Percentiles rank a stretch among this genome's conserved stretches.
These are phyloP conservation scores for Grus americana DNA, from an alignment of 2,113 vertebrate species.

Conservation along the genomic window DNA sequence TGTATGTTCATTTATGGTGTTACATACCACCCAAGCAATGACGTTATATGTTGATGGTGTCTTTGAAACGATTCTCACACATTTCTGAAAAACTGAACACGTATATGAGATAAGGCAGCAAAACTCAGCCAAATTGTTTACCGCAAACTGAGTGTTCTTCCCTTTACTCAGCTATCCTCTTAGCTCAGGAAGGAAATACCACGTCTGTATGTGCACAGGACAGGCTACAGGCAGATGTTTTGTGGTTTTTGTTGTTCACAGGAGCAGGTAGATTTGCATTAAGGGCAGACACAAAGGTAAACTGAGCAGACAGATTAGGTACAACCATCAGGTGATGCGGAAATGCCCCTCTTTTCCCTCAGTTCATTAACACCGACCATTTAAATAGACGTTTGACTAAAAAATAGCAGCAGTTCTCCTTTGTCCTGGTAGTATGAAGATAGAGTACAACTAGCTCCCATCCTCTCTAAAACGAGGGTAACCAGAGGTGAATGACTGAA, in stretches of 20 bases:
- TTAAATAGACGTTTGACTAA: not conserved
- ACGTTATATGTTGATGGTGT: not conserved
- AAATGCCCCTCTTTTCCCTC: not conserved
- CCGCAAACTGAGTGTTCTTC: not conserved
- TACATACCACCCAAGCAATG: not conserved
- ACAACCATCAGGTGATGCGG: not conserved
- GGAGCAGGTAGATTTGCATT: constrained; percentile 39
- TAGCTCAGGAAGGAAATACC: constrained; percentile 1
- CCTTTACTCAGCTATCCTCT: not conserved
- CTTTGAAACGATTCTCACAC: not conserved
- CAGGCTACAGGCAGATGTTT: not conserved
- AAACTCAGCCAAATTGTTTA: not conserved
- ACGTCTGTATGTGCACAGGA: not conserved
- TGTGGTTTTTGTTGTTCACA: not conserved
- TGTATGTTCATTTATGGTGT: not conserved
- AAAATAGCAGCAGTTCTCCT: not conserved
- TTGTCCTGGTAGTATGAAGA: not conserved
- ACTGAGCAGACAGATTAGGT: constrained; percentile 10
- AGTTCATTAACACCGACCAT: not conserved
- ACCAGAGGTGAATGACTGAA: constrained; percentile 33
- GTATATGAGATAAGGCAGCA: not conserved
- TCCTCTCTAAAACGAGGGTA: not conserved
- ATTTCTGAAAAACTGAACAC: not conserved
- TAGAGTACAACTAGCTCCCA: not conserved
- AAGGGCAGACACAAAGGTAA: constrained; percentile 24